Conservation (phyloP, 2,888 invertebrate genomes). For the Ametastegia equiseti region DNA sequence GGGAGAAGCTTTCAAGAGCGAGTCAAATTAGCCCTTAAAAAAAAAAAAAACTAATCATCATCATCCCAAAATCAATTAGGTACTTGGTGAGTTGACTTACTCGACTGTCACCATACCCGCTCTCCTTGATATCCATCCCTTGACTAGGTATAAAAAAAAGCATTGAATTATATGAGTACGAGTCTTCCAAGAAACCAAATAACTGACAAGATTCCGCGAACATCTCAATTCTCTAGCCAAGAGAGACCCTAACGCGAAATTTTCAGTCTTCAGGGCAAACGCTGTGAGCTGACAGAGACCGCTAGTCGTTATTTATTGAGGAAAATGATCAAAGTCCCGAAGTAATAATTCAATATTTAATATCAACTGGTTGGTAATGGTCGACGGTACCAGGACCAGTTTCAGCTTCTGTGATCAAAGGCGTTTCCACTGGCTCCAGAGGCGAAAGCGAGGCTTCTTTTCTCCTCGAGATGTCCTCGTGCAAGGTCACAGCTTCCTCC, state of each 20-base stretch:
- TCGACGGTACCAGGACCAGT: neutral
- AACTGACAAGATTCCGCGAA: neutral
- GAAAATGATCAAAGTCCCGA: conserved; percentile 18
- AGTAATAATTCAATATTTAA: conserved; percentile 44
- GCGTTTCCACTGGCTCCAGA: neutral
- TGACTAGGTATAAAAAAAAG: neutral
- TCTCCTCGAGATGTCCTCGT: neutral
- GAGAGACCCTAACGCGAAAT: neutral
- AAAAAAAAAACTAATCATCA: too few relatives aligned
- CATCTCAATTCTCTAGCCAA: neutral
- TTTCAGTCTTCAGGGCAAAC: neutral
- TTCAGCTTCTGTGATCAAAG: conserved; percentile 36
- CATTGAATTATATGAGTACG: neutral
- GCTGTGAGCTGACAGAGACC: conserved; percentile 1
- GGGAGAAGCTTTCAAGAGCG: neutral
- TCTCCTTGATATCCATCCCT: neutral
- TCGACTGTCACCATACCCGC: neutral
- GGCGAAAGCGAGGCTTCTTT: neutral
- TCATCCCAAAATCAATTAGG: neutral
- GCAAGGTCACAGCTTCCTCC: neutral
- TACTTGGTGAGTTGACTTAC: neutral
- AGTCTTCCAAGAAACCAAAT: neutral
- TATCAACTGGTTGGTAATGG: conserved; percentile 41
- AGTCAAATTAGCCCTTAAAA: too few relatives aligned
- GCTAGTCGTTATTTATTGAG: conserved; percentile 23